A percentile compares a stretch with the other conserved stretches of the same genome.
These are phyloP conservation scores for Drosophila suzukii DNA, from an alignment of 1,140 invertebrate species.

Conservation along the genomic window DNA sequence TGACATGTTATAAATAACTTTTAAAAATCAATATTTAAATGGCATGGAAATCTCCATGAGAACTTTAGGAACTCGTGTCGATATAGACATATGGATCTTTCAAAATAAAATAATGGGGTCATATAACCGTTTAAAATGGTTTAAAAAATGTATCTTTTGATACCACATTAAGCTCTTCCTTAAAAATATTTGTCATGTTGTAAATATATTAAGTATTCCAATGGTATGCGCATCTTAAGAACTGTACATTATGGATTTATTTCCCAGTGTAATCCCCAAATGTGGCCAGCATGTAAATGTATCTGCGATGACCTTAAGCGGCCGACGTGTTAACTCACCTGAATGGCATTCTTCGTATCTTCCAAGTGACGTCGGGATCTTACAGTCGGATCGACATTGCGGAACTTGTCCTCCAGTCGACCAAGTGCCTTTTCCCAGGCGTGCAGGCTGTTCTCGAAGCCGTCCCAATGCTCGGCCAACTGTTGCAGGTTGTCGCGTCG, in stretches of 20 bases:
- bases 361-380: slow-evolving; percentile 89
- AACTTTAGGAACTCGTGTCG: no score
- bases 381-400: slow-evolving; percentile 90
- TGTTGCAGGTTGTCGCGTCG: slow-evolving; percentile 87
- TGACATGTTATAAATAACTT: no score
- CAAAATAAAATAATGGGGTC: no score
- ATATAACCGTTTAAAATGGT: no score
- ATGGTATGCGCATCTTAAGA: no score
- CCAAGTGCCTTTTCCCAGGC: slow-evolving; percentile 87
- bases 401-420: slow-evolving; percentile 89
- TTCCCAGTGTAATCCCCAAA: background rate
- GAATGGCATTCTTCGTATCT: slow-evolving; percentile 88
- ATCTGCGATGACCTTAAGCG: background rate
- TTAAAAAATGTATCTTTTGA: no score
- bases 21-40: no score
- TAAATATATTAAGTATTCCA: no score
- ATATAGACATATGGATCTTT: no score
- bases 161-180: no score
- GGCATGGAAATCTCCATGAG: no score
- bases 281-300: slow-evolving; percentile 1
- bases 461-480: slow-evolving; percentile 91
- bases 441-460: slow-evolving; percentile 89
- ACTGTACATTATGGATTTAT: background rate
- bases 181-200: no score
- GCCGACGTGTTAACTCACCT: slow-evolving; percentile 85